Conservation (phyloP, 2,797 vertebrate genomes). For the Thunnus albacares region DNA sequence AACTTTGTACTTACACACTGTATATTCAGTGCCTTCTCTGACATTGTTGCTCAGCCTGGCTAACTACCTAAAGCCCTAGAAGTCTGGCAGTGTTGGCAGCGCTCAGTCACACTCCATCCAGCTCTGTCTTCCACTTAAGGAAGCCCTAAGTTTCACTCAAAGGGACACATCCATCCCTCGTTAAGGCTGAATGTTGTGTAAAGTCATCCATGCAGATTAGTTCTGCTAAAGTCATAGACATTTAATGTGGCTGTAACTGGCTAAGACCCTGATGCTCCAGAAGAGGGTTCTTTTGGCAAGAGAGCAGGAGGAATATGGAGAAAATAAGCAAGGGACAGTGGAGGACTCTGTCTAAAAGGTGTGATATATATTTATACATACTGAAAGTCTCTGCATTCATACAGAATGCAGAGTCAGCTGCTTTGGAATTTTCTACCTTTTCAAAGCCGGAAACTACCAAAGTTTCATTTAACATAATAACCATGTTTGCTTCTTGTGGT, state of each 20-base stretch:
- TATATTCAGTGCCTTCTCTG: not conserved
- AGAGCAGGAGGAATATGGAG: not conserved
- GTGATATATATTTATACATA: too few species aligned
- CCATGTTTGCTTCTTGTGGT: too few species aligned
- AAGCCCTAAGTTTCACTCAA: not conserved
- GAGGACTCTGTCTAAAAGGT: not conserved
- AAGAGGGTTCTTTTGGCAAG: not conserved
- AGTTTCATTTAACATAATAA: too few species aligned
- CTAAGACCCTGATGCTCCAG: slow-evolving; percentile 2
- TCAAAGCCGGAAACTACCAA: too few species aligned
- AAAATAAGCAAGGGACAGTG: not conserved
- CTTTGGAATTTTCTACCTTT: too few species aligned
- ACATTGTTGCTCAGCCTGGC: not conserved
- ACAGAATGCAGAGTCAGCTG: too few species aligned
- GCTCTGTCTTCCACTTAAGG: not conserved
- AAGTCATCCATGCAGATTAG: not conserved
- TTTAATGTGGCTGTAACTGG: slow-evolving; percentile 22
- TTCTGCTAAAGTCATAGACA: not conserved
- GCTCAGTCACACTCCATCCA: not conserved
- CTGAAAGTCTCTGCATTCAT: not conserved
- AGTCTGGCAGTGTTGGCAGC: not conserved
- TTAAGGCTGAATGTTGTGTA: slow-evolving; percentile 1
- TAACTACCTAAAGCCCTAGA: too few species aligned
- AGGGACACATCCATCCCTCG: not conserved
- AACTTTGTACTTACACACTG: not conserved